Conservation (phyloP, 1,140 invertebrate species). For the Zeugodacus cucurbitae region DNA sequence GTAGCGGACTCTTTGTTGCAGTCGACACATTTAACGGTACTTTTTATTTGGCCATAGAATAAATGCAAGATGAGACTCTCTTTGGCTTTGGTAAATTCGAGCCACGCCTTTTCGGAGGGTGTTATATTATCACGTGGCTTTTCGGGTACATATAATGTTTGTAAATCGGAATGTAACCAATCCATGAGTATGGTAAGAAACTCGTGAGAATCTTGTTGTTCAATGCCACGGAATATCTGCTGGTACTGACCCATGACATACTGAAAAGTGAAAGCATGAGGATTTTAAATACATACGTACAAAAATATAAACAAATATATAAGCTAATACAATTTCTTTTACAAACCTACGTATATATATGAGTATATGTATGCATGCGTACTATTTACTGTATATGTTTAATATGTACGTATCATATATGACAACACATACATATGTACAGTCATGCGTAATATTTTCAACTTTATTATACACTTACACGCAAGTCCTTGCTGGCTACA, state of each 20-base stretch:
- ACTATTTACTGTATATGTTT: neutral
- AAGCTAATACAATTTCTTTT: neutral
- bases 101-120: constrained; percentile 78
- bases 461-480: constrained; percentile 69
- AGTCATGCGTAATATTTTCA: neutral
- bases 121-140: constrained; percentile 56
- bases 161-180: constrained; percentile 89
- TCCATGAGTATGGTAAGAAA: constrained; percentile 92
- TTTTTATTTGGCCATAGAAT: constrained; percentile 90
- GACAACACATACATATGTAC: neutral
- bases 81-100: constrained; percentile 77
- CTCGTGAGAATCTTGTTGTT: constrained; percentile 96
- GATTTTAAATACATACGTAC: no score
- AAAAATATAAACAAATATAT: neutral
- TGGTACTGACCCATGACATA: constrained; percentile 79
- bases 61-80: constrained; percentile 83
- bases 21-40: constrained; percentile 80
- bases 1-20: constrained; percentile 84
- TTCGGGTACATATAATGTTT: constrained; percentile 55
- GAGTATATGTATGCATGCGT: neutral
- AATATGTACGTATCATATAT: neutral
- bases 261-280: constrained; percentile 62
- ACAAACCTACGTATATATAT: neutral
- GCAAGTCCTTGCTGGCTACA: constrained; percentile 81
- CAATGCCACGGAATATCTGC: constrained; percentile 81